Conservation (phyloP, 2,797 vertebrate species). For the Gallirallus australis region DNA sequence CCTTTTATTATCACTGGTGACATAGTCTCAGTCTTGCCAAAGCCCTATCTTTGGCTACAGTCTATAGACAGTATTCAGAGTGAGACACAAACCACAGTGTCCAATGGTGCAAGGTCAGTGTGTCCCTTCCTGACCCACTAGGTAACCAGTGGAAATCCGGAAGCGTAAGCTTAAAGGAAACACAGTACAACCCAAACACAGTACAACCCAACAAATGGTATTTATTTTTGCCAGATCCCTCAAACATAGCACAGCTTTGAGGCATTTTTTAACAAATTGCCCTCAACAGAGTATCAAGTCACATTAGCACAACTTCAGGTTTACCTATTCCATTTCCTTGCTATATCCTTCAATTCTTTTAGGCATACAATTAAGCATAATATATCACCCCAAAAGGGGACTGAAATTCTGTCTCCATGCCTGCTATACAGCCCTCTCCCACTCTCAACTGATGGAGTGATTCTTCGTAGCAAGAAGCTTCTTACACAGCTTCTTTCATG, state of each 20-base stretch:
- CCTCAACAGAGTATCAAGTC: neutral
- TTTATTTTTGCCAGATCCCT: neutral
- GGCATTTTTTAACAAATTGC: neutral
- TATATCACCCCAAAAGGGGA: neutral
- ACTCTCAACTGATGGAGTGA: neutral
- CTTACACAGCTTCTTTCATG: neutral
- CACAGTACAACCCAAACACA: neutral
- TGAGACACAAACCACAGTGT: neutral
- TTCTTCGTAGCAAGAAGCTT: neutral
- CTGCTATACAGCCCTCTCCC: neutral
- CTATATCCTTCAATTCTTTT: neutral
- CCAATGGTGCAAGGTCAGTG: rapidly evolving
- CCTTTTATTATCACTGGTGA: rapidly evolving
- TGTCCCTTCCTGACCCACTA: rapidly evolving
- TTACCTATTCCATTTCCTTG: neutral
- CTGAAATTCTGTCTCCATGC: neutral
- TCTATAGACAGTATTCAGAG: neutral
- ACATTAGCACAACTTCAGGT: neutral
- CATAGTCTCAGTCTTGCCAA: neutral
- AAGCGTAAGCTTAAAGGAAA: neutral
- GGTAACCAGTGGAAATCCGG: neutral
- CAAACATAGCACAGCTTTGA: neutral
- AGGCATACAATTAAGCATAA: neutral
- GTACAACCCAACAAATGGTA: neutral
- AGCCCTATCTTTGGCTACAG: neutral